Base-by-base conservation (phyloP, 1,140 invertebrate genomes). In the Zophobas morio region DNA sequence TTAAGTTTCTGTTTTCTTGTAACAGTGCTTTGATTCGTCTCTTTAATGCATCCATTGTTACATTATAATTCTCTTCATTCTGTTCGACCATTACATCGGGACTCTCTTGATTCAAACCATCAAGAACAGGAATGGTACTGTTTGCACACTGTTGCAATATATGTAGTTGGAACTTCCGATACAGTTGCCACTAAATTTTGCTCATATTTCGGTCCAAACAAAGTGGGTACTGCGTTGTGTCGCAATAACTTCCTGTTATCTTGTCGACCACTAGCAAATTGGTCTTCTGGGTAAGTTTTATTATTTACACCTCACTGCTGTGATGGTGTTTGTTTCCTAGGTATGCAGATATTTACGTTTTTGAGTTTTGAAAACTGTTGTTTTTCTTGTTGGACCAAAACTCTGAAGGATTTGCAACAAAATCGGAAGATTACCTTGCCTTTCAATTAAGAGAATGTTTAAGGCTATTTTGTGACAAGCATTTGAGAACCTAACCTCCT, bases 1-100 rank as follows among this genome's bases (percentile, higher is more conserved):
- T 53, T 20, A 53, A 53, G 49, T 53, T 53, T 53, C 49, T 53
- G 49, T 53, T 8, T 53, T 53, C 49, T 53, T 53, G 49, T 20
- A 53, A 53, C 4, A 53, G 49, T 53, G 49, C 20, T n/a, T 53
- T 53, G 49, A 53, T 53, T 4, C 49, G 49, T n/a, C 20, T 53
- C 49, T 53, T 53, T 53, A 53, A 53, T 53, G 49, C 4, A 53
- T 53, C 49, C 4, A 53, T 20, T 2, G 49, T 53, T 53, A 8
- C 49, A 6, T 53, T n/a, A 53, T 4, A 6, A 53, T n/a, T 53
- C 20, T 53, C 49, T 2, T 53, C 3, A 8, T 46, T 46, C 8
- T 4, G 42, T 46, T 8, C 42, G 42, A 46, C 8, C 8, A 46
- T 8, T 4, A 8, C 42, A 4, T 46, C 42, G 8, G 42, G 42